These are phyloP conservation scores for Leptopilina drosophilae DNA, from an alignment of 2,888 invertebrate genomes.

Conservation along the genomic window DNA sequence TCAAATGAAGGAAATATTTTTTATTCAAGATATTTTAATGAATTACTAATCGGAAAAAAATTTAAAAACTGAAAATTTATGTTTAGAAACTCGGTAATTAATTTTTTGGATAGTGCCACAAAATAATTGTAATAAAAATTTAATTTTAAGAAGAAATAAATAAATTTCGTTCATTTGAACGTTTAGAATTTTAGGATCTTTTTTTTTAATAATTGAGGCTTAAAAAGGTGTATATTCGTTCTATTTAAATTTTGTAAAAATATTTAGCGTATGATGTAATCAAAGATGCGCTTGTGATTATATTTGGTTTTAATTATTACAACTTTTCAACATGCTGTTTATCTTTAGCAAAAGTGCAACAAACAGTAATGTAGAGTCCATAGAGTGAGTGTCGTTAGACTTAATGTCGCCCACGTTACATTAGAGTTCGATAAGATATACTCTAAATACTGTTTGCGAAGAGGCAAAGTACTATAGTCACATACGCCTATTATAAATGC, in stretches of 20 bases:
- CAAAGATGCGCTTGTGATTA: constrained; percentile 6
- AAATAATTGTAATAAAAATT: too few species aligned
- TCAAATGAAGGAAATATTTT: too few species aligned
- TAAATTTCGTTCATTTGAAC: too few species aligned
- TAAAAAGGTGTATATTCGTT: too few species aligned
- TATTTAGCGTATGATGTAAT: neutral
- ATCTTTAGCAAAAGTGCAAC: constrained; percentile 21
- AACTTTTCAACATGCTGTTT: constrained; percentile 24
- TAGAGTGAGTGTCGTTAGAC: constrained; percentile 53
- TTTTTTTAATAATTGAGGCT: too few species aligned
- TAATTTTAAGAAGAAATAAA: too few species aligned
- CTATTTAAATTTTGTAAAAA: neutral
- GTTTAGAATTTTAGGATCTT: too few species aligned
- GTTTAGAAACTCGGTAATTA: too few species aligned
- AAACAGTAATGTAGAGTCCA: constrained; percentile 11
- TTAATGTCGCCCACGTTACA: constrained; percentile 55
- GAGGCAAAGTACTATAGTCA: constrained; percentile 14
- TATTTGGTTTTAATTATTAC: constrained; percentile 29
- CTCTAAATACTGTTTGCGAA: constrained; percentile 38
- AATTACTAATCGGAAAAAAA: too few species aligned
- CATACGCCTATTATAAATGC: neutral
- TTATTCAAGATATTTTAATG: too few species aligned
- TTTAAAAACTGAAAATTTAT: too few species aligned
- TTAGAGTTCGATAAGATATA: constrained; percentile 56
- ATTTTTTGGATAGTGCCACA: too few species aligned